These are phyloP conservation scores for Drosophila helvetica DNA, from an alignment of 2,888 invertebrate species.

Conservation along the genomic window DNA sequence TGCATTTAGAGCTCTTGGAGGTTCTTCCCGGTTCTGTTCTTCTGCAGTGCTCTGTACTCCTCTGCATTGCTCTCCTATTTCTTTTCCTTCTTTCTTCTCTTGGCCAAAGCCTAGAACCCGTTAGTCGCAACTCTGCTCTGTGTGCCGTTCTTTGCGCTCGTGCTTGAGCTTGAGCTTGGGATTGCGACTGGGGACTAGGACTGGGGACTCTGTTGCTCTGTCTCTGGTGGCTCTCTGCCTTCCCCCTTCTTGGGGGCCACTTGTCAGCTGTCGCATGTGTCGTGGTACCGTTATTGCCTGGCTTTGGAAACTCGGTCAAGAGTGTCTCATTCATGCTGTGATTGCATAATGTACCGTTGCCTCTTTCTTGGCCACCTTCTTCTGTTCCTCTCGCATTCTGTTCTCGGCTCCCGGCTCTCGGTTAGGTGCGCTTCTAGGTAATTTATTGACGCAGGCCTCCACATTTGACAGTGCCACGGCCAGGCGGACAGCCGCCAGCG, in stretches of 20 bases:
- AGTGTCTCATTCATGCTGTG: conserved; percentile 82
- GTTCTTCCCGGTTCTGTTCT: background rate
- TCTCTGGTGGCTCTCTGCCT: conserved; percentile 12
- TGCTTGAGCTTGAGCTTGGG: conserved; percentile 27
- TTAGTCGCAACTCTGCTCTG: conserved; percentile 52
- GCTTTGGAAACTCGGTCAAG: conserved; percentile 82
- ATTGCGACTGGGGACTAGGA: conserved; percentile 24
- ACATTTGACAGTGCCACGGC: conserved; percentile 72
- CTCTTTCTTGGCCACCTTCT: conserved; percentile 41
- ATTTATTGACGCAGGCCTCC: conserved; percentile 75
- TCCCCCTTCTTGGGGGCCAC: conserved; percentile 39
- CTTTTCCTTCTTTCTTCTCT: conserved; percentile 30
- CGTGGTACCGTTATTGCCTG: conserved; percentile 79
- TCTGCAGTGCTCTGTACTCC: conserved; percentile 6
- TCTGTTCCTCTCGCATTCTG: conserved; percentile 22
- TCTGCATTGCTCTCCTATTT: background rate
- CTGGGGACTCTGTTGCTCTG: conserved; percentile 16
- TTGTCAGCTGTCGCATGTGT: conserved; percentile 78
- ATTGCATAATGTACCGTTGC: conserved; percentile 82
- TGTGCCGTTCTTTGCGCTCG: conserved; percentile 31
- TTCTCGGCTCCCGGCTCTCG: conserved; percentile 28
- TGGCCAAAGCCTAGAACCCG: conserved; percentile 61
- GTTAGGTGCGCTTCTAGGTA: conserved; percentile 68
- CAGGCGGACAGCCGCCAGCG: conserved; percentile 16
- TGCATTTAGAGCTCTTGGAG: conserved; percentile 29